Evolutionary conservation across 2,797 vertebrate genomes (phyloP).

Genomic region (Distichodus sexfasciatus): DNA sequence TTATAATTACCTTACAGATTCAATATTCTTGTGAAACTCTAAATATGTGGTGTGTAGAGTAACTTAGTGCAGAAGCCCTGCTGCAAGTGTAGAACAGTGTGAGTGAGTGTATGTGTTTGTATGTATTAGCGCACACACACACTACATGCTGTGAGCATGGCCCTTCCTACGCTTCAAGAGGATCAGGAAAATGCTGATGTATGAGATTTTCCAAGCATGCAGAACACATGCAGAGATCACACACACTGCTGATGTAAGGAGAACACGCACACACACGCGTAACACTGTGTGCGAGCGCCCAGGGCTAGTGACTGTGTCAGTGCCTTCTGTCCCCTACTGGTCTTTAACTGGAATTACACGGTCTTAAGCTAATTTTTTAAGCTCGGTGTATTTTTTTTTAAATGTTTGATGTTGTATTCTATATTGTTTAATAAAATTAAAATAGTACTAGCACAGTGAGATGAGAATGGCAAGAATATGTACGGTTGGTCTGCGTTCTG

Average conservation of each 20-base stretch:
- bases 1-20: too few relatives aligned
- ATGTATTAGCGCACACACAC: neutral
- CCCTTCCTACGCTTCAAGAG: neutral
- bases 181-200: conserved; percentile 27
- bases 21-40: too few relatives aligned
- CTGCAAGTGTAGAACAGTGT: neutral
- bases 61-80: neutral
- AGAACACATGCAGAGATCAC: neutral
- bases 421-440: too few relatives aligned
- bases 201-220: neutral
- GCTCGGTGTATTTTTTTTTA: too few relatives aligned
- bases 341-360: too few relatives aligned
- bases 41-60: too few relatives aligned
- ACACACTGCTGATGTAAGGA: neutral
- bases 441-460: too few relatives aligned
- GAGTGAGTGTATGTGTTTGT: neutral
- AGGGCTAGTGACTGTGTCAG: too few relatives aligned
- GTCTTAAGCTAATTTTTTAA: too few relatives aligned
- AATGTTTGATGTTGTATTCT: too few relatives aligned
- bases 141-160: neutral
- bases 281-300: neutral
- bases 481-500: too few relatives aligned
- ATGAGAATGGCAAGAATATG: too few relatives aligned
- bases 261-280: conserved; percentile 32
- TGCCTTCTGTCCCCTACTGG: neutral